These are phyloP conservation scores for Fratercula arctica DNA, from an alignment of 2,797 vertebrate genomes.

Conservation along the genomic window DNA sequence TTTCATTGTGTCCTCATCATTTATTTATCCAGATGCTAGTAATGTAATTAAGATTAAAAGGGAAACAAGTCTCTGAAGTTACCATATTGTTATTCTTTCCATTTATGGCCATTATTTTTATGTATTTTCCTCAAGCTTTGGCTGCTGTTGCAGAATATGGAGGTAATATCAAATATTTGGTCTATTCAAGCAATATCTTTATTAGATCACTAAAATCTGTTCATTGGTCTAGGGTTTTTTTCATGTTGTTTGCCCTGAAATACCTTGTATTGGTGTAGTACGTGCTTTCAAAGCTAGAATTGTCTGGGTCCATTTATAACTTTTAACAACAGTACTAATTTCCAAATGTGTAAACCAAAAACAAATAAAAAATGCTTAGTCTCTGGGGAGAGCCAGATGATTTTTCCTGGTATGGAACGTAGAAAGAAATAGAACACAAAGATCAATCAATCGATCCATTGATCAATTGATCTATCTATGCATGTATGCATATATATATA, in stretches of 20 bases:
- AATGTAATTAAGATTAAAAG: neutral
- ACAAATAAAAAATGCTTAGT: neutral
- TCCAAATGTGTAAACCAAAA: neutral
- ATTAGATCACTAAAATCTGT: neutral
- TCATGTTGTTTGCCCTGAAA: neutral
- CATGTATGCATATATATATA: neutral
- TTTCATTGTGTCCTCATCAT: neutral
- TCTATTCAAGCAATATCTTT: neutral
- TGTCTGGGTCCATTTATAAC: neutral
- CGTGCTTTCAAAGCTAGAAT: neutral
- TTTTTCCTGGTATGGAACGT: neutral
- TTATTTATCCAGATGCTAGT: neutral
- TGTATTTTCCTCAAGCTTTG: neutral
- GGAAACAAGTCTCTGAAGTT: neutral
- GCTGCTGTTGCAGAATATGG: neutral
- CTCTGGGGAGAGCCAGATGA: neutral
- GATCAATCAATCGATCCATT: fast-evolving
- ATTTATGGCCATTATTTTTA: neutral
- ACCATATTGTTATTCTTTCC: neutral
- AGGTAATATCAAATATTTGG: neutral
- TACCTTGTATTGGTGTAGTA: neutral
- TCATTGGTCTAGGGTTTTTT: neutral
- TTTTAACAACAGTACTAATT: neutral
- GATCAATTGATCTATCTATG: neutral
- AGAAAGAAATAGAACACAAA: neutral